A percentile compares a stretch with the other conserved stretches of the same genome.
Evolutionary conservation across 53 echinoderm and acorn worm genomes (phyloP).

Genomic region (Actinopyga echinites): DNA sequence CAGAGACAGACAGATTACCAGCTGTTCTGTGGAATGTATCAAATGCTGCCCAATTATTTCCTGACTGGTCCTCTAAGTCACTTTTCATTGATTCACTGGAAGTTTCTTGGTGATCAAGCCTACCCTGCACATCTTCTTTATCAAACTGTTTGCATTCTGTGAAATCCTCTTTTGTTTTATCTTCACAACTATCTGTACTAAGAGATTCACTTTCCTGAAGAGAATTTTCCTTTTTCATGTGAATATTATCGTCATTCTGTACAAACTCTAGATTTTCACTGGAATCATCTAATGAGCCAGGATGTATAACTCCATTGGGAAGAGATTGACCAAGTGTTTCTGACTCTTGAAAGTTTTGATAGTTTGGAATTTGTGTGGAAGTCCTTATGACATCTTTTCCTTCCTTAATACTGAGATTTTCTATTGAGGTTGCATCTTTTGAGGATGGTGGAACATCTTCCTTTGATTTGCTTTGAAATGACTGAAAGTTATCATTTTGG

Average conservation of each 20-base stretch:
- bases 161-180: too few species aligned
- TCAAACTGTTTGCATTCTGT: too few species aligned
- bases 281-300: background rate
- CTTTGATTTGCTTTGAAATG: conserved; percentile 47
- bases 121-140: too few species aligned
- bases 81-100: background rate
- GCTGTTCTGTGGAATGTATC: background rate
- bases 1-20: too few species aligned
- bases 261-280: conserved; percentile 30
- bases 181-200: too few species aligned
- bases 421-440: background rate
- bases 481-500: conserved; percentile 23
- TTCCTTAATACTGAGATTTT: too few species aligned
- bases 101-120: too few species aligned
- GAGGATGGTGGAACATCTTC: background rate
- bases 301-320: conserved; percentile 11
- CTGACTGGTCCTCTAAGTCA: background rate
- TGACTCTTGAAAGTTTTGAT: too few species aligned
- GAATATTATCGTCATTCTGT: background rate
- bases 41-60: conserved; percentile 3
- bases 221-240: too few species aligned
- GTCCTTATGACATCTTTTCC: too few species aligned
- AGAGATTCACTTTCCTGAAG: too few species aligned
- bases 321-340: background rate
- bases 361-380: too few species aligned